These are phyloP conservation scores for Colaptes auratus DNA, from an alignment of 2,113 vertebrate genomes.

Conservation along the genomic window DNA sequence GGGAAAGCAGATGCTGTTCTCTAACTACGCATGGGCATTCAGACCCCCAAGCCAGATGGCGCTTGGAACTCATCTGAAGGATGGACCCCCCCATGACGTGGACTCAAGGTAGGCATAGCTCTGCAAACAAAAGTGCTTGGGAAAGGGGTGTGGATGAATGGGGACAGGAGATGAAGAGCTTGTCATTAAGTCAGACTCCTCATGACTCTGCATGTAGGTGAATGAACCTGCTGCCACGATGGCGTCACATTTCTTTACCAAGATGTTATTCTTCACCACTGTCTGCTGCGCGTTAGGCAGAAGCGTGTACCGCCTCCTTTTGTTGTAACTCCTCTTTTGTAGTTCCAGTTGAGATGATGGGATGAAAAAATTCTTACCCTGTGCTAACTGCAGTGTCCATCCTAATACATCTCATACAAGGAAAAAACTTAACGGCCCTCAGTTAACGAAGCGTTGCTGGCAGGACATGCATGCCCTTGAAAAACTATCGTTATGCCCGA, in stretches of 20 bases:
- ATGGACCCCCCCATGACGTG: not conserved
- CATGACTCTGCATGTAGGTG: not conserved
- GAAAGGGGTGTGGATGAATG: not conserved
- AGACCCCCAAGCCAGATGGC: not conserved
- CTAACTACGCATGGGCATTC: not conserved
- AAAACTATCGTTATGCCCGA: not conserved
- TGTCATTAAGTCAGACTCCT: not conserved
- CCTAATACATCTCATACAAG: not conserved
- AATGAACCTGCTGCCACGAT: not conserved
- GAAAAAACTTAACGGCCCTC: not conserved
- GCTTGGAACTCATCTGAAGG: not conserved
- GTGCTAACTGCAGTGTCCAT: not conserved
- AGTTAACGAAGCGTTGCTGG: not conserved
- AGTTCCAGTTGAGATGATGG: not conserved
- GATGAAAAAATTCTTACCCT: not conserved
- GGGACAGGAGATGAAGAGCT: not conserved
- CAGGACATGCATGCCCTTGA: not conserved
- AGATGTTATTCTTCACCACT: accelerated
- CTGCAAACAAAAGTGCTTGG: not conserved
- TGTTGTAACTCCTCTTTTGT: not conserved
- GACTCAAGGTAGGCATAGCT: not conserved
- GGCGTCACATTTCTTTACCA: not conserved
- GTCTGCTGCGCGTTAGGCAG: not conserved
- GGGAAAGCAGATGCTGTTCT: not conserved
- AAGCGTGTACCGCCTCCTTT: not conserved